These are phyloP conservation scores for Oreochromis spilurus DNA, from an alignment of 2,113 vertebrate species.

Conservation along the genomic window DNA sequence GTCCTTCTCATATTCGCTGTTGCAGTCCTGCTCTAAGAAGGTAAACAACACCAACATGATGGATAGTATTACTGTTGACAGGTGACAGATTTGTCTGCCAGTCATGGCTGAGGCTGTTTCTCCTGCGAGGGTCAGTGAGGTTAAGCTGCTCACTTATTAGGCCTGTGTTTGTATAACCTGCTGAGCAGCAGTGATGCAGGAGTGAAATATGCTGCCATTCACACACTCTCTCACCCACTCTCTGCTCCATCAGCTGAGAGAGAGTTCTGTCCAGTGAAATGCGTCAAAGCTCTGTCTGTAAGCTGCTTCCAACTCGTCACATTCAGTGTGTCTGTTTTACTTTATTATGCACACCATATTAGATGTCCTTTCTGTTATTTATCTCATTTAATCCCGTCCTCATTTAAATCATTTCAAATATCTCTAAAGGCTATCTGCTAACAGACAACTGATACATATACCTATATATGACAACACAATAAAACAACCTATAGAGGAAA, in stretches of 20 bases:
- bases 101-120: background rate
- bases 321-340: background rate
- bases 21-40: background rate
- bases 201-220: background rate
- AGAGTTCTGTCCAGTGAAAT: background rate
- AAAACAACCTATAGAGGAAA: background rate
- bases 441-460: background rate
- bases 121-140: background rate
- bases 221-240: background rate
- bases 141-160: background rate
- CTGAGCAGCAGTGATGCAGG: background rate
- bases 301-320: background rate
- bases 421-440: background rate
- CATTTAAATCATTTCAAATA: background rate
- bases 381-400: background rate
- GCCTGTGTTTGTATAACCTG: background rate
- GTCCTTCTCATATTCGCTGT: background rate
- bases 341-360: background rate
- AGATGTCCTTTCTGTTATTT: background rate
- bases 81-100: slow-evolving; percentile 1
- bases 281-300: background rate
- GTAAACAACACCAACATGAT: background rate
- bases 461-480: background rate
- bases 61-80: background rate
- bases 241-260: background rate